A percentile compares a stretch with the other conserved stretches of the same genome.
These are phyloP conservation scores for Dermochelys coriacea DNA, from an alignment of 2,797 vertebrate genomes.

Conservation along the genomic window DNA sequence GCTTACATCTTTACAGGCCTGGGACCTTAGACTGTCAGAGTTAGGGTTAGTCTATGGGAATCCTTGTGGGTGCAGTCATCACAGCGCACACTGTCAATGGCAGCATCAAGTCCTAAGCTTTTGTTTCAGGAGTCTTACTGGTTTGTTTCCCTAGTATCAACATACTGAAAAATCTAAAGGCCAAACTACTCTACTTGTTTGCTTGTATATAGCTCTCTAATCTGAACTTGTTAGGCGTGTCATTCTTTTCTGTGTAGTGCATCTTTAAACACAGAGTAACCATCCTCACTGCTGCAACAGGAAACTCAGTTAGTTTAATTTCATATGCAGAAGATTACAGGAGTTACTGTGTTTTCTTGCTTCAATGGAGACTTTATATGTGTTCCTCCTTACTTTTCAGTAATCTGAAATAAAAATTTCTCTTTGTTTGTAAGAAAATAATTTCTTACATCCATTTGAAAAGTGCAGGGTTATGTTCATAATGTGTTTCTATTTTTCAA, in stretches of 20 bases:
- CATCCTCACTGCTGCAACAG: neutral
- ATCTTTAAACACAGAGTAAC: neutral
- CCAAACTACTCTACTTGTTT: neutral
- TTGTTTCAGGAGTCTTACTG: neutral
- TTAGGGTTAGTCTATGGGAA: neutral
- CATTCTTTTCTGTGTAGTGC: fast-evolving
- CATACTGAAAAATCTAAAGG: neutral
- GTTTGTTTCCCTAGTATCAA: neutral
- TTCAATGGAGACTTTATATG: fast-evolving
- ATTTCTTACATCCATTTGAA: neutral
- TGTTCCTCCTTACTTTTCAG: neutral
- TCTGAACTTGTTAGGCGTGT: fast-evolving
- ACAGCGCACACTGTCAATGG: neutral
- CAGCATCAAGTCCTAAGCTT: neutral
- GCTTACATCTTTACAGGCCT: neutral
- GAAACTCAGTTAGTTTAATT: neutral
- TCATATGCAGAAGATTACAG: neutral
- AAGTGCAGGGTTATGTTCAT: neutral
- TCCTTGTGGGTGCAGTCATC: neutral
- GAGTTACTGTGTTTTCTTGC: neutral
- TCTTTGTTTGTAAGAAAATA: neutral
- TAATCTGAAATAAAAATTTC: neutral
- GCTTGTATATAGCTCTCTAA: neutral
- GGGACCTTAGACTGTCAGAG: neutral
- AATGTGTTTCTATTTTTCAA: neutral